phyloP scores from a whole-genome alignment of 2,888 invertebrate genomes.

The Eilema depressum region DNA sequence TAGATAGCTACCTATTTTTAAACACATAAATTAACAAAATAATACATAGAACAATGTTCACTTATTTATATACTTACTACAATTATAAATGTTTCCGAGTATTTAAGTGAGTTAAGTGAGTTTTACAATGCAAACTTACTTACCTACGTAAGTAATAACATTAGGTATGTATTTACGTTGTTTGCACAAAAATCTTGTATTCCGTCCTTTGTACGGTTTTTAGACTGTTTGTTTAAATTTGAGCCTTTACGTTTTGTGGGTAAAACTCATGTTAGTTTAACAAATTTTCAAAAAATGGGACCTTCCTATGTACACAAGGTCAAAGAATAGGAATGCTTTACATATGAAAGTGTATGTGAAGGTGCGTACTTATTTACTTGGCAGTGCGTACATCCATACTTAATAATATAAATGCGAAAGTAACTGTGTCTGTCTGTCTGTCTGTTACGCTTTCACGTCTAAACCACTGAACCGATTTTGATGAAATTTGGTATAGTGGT shows the following conservation, averaged over 20 bases:
- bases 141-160: not conserved
- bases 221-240: slow-evolving; percentile 6
- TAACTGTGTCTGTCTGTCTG: no score
- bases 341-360: no score
- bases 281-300: not conserved
- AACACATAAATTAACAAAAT: no score
- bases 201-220: slow-evolving; percentile 10
- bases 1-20: no score
- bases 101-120: no score
- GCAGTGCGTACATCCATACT: no score
- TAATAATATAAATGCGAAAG: no score
- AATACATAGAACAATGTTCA: not conserved
- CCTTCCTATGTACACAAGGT: not conserved
- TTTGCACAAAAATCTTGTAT: slow-evolving; percentile 49
- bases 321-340: no score
- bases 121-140: slow-evolving; percentile 8
- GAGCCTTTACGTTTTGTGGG: not conserved
- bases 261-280: not conserved
- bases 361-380: no score
- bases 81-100: not conserved
- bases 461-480: no score
- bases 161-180: slow-evolving; percentile 24
- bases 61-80: not conserved
- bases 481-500: no score
- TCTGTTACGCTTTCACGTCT: no score